Base-by-base conservation (phyloP, 2,797 vertebrate genomes). In the Lepus oiostolus region DNA sequence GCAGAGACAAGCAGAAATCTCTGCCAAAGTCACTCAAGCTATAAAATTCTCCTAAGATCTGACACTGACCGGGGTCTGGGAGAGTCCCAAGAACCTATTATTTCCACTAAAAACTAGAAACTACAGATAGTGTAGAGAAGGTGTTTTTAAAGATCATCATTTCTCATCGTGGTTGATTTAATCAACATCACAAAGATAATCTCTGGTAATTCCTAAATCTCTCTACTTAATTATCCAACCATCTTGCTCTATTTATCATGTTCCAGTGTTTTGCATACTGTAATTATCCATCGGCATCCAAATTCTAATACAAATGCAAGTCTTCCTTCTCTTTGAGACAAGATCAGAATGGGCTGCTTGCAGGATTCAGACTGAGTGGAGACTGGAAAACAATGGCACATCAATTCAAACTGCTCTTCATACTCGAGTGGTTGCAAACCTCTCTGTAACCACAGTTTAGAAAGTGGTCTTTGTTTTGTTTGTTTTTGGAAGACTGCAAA, bases 391-490 rank as follows among this genome's bases (percentile, higher is more conserved):
- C 96, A 89, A 62, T 85, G 70, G 11, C 60, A 35, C 85, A 94
- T 92, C 81, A 75, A 93, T 97, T 96, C 96, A 95, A 97, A 96
- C 62, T 96, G 87, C 75, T 62, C 32, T 92, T 97, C 97, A 94
- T 26, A 88, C 72, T 30, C 5, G 24, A 85, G 30, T 77, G 14
- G 35, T 95, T 92, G 90, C 68, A 96, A 62, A 60, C 75, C 24
- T 96, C 42, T 96, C 79, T 82, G 68, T 85, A 96, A 72, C 54
- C 24, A 92, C 22, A 60, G 14, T 50, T 91, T n/a, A 13, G 94
- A 95, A 94, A 96, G 82, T 50, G 22, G 17, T 87, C 0, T 74
- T 85, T 94, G 82, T 95, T 90, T 77, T 94, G 21, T 65, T 96
- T 95, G 76, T 76, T 96, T 97, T 96, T 95, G 91, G 96, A 89